These are phyloP conservation scores for Pteria penguin DNA, from an alignment of 2,888 invertebrate species.

Conservation along the genomic window DNA sequence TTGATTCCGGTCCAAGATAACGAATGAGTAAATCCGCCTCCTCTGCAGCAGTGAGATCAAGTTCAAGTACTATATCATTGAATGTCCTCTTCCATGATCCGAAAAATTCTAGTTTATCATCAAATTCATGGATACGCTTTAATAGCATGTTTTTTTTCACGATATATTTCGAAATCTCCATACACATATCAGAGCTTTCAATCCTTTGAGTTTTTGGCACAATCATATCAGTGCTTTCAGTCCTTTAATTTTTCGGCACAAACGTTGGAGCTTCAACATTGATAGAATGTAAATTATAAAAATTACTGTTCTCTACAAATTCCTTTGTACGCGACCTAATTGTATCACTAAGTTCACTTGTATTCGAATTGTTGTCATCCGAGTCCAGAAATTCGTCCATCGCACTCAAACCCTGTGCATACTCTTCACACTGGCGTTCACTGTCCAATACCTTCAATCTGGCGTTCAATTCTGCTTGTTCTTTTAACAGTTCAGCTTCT, in stretches of 20 bases:
- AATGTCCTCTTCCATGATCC: conserved; percentile 12
- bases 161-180: conserved; percentile 11
- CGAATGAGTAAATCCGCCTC: conserved; percentile 6
- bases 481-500: conserved; percentile 13
- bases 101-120: conserved; percentile 12
- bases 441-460: conserved; percentile 4
- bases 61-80: neutral
- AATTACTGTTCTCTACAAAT: too few relatives aligned
- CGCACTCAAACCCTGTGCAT: neutral
- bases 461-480: conserved; percentile 9
- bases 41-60: conserved; percentile 12
- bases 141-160: conserved; percentile 22
- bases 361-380: too few relatives aligned
- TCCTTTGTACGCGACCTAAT: too few relatives aligned
- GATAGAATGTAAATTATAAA: too few relatives aligned
- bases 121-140: conserved; percentile 8
- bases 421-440: conserved; percentile 11
- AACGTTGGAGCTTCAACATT: too few relatives aligned
- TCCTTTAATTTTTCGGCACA: too few relatives aligned
- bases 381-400: neutral
- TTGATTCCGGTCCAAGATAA: conserved; percentile 10
- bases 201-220: too few relatives aligned
- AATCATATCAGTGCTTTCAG: too few relatives aligned
- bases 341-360: too few relatives aligned
- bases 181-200: conserved; percentile 1